A percentile compares a stretch with the other conserved stretches of the same genome.
These are phyloP conservation scores for Odontophorus gujanensis DNA, from an alignment of 2,113 vertebrate species.

Conservation along the genomic window DNA sequence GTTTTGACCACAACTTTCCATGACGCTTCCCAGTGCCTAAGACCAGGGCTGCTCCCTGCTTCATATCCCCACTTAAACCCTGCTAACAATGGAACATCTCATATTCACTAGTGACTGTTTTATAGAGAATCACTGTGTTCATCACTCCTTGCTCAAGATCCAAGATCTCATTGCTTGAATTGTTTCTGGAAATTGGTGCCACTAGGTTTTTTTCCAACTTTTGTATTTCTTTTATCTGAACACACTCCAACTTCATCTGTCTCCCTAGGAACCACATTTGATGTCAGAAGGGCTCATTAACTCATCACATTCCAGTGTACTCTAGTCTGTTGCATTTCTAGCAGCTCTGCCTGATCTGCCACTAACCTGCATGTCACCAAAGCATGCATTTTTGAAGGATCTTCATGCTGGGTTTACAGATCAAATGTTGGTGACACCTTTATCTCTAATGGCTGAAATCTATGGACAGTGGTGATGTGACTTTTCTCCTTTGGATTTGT, in stretches of 20 bases:
- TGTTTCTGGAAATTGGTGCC: neutral
- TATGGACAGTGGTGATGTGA: neutral
- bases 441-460: neutral
- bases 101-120: neutral
- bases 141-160: neutral
- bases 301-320: neutral
- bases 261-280: neutral
- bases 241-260: neutral
- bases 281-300: neutral
- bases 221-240: neutral
- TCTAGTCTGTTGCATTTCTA: accelerated
- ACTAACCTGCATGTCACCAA: neutral
- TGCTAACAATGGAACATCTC: neutral
- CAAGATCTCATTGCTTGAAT: neutral
- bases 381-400: neutral
- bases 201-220: neutral
- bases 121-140: neutral
- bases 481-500: neutral
- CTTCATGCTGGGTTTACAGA: neutral
- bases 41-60: neutral
- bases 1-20: neutral
- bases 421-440: neutral
- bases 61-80: neutral
- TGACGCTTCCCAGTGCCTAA: neutral
- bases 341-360: neutral